Percentiles rank a stretch among this genome's conserved stretches.
Evolutionary conservation across 2,888 invertebrate genomes (phyloP).

Genomic region (Steromphala cineraria): DNA sequence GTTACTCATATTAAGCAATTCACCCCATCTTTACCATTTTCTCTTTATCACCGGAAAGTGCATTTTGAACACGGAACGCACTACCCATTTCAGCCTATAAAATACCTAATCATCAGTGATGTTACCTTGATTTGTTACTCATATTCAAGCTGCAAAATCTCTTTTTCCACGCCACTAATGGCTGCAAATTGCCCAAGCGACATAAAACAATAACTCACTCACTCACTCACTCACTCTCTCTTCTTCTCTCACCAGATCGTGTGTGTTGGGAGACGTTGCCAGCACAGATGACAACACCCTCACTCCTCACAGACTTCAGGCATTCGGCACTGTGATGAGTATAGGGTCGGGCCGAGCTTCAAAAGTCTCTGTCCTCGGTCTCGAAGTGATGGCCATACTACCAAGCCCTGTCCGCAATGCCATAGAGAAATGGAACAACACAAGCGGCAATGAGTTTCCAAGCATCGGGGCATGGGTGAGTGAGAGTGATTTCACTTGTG

Average conservation of each 20-base stretch:
- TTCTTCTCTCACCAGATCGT: slow-evolving; percentile 48
- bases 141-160: no score
- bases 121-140: no score
- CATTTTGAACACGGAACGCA: no score
- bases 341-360: slow-evolving; percentile 75
- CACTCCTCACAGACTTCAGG: slow-evolving; percentile 66
- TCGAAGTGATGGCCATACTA: slow-evolving; percentile 78
- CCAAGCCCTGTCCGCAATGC: slow-evolving; percentile 79
- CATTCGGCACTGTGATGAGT: slow-evolving; percentile 75
- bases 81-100: no score
- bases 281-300: slow-evolving; percentile 48
- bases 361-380: slow-evolving; percentile 76
- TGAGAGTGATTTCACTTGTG: neutral
- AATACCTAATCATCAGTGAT: no score
- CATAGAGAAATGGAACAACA: slow-evolving; percentile 81
- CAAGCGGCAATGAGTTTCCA: slow-evolving; percentile 78
- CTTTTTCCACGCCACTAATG: no score
- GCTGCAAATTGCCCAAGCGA: no score
- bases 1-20: no score
- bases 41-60: no score
- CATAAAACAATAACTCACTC: no score
- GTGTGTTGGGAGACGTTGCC: slow-evolving; percentile 59
- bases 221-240: no score
- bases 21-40: no score
- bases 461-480: slow-evolving; percentile 78